These are phyloP conservation scores for Brachyrhaphis roseni DNA, from an alignment of 2,797 vertebrate genomes.

Conservation along the genomic window DNA sequence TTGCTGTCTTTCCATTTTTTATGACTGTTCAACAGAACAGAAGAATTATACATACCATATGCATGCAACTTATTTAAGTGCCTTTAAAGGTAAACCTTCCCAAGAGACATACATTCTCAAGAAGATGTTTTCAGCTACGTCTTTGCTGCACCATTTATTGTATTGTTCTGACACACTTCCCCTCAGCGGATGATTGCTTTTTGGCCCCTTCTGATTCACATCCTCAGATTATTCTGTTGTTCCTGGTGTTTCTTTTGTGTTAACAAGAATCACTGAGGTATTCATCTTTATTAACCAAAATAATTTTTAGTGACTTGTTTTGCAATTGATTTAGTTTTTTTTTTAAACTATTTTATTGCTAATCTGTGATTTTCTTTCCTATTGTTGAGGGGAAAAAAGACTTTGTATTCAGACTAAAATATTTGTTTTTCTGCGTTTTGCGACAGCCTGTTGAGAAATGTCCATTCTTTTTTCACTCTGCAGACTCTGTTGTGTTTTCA, in stretches of 20 bases:
- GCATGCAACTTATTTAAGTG: neutral
- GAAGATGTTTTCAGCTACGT: neutral
- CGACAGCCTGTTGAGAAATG: slow-evolving; percentile 21
- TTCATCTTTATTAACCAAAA: neutral
- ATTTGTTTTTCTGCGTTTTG: slow-evolving; percentile 24
- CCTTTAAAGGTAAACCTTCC: neutral
- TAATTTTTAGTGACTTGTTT: neutral
- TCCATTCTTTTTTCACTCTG: slow-evolving; percentile 21
- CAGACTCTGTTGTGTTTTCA: slow-evolving; percentile 33
- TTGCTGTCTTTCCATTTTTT: neutral
- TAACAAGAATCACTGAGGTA: slow-evolving; percentile 5
- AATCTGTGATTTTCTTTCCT: neutral
- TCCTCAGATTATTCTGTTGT: slow-evolving; percentile 33
- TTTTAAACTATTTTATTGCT: neutral
- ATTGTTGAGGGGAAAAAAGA: neutral
- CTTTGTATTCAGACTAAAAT: slow-evolving; percentile 1
- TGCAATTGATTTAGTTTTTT: neutral
- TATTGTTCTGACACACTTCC: slow-evolving; percentile 30
- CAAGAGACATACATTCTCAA: neutral
- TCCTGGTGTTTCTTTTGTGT: slow-evolving; percentile 21
- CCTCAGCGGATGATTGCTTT: slow-evolving; percentile 13
- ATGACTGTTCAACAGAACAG: neutral
- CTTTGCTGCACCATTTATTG: neutral
- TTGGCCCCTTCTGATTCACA: slow-evolving; percentile 30
- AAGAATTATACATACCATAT: neutral